phyloP scores from a whole-genome alignment of 2,888 invertebrate species.

The Acleris holmiana region DNA sequence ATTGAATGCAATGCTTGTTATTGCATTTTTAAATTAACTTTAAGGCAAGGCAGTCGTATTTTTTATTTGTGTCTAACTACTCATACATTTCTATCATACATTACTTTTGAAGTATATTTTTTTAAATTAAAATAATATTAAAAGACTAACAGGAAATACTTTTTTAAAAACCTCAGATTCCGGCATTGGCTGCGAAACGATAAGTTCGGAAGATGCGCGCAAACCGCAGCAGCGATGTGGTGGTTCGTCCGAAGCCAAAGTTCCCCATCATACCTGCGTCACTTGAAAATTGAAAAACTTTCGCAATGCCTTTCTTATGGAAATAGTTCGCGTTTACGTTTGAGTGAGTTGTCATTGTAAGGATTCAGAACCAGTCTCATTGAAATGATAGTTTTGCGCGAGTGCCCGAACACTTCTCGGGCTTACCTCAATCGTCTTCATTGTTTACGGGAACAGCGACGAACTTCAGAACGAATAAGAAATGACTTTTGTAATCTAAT shows the following conservation, averaged over 20 bases:
- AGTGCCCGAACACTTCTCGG: slow-evolving; percentile 20
- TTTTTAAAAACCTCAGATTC: slow-evolving; percentile 10
- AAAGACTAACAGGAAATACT: neutral
- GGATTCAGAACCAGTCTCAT: slow-evolving; percentile 71
- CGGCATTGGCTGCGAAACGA: slow-evolving; percentile 16
- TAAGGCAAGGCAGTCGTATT: too few relatives aligned
- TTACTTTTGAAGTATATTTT: neutral
- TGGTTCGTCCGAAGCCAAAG: slow-evolving; percentile 72
- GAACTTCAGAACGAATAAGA: neutral
- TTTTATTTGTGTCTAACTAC: too few relatives aligned
- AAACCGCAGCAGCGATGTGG: slow-evolving; percentile 33
- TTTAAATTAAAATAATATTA: neutral
- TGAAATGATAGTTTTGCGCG: slow-evolving; percentile 60
- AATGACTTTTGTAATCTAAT: neutral
- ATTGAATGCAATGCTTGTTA: too few relatives aligned
- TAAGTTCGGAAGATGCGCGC: slow-evolving; percentile 32
- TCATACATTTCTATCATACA: too few relatives aligned
- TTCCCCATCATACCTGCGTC: slow-evolving; percentile 82
- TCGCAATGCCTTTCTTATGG: slow-evolving; percentile 82
- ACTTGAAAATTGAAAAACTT: slow-evolving; percentile 84
- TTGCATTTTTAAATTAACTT: too few relatives aligned
- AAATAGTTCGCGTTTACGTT: slow-evolving; percentile 81
- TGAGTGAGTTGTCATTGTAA: slow-evolving; percentile 81
- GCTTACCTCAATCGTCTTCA: slow-evolving; percentile 8
- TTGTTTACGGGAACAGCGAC: neutral